Conservation (phyloP, 2,888 invertebrate genomes). For the Erannis defoliaria region DNA sequence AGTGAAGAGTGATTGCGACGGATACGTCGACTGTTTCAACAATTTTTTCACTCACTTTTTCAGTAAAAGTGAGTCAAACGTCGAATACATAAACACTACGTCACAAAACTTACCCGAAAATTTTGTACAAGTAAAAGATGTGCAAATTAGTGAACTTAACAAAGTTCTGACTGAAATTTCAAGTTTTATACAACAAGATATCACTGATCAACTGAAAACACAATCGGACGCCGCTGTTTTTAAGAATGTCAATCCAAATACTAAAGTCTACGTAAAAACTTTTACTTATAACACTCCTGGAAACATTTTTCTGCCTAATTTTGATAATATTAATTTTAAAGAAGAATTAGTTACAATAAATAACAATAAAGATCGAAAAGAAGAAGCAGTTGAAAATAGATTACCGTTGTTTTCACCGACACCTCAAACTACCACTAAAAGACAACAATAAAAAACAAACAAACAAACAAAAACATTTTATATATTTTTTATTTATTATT, state of each 20-base stretch:
- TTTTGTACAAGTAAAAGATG: slow-evolving; percentile 50
- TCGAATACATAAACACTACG: slow-evolving; percentile 45
- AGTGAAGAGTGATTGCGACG: slow-evolving; percentile 64
- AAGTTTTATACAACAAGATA: slow-evolving; percentile 57
- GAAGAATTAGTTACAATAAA: neutral
- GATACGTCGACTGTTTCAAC: slow-evolving; percentile 59
- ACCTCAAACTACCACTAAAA: slow-evolving; percentile 13
- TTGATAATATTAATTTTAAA: slow-evolving; percentile 34
- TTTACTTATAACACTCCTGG: slow-evolving; percentile 54
- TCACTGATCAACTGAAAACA: slow-evolving; percentile 48
- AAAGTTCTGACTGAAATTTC: slow-evolving; percentile 57
- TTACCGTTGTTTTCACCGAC: neutral
- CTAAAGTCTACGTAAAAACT: slow-evolving; percentile 62
- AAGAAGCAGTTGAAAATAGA: neutral
- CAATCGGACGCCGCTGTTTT: slow-evolving; percentile 43
- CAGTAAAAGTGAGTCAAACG: slow-evolving; percentile 38
- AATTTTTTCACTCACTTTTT: slow-evolving; percentile 51
- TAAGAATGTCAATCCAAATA: slow-evolving; percentile 55
- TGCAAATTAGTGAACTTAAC: slow-evolving; percentile 49
- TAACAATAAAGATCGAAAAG: neutral
- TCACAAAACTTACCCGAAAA: slow-evolving; percentile 46
- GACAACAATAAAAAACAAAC: slow-evolving; percentile 6
- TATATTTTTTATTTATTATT: no score
- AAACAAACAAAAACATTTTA: slow-evolving; percentile 24
- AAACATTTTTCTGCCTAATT: slow-evolving; percentile 41